A percentile compares a stretch with the other conserved stretches of the same genome.
Conservation (phyloP, 2,797 vertebrate species). For the Galagoides demidoff region DNA sequence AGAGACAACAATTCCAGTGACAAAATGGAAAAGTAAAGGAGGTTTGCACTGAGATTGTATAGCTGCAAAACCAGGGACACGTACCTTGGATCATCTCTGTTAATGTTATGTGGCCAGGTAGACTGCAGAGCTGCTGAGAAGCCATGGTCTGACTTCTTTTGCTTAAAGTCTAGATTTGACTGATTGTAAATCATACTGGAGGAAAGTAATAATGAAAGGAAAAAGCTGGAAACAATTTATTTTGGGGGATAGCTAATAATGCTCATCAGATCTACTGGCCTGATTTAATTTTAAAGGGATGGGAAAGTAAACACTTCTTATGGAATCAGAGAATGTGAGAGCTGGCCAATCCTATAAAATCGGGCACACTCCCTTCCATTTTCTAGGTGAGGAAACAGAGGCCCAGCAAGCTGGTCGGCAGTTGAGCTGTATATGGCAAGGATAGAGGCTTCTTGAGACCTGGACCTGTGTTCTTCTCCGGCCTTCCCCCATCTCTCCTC, state of each 20-base stretch:
- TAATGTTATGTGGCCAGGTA: neutral
- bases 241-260: neutral
- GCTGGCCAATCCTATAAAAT: neutral
- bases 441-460: neutral
- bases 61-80: neutral
- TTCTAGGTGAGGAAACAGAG: neutral
- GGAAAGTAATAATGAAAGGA: neutral
- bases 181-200: neutral
- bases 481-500: neutral
- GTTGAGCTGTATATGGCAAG: neutral
- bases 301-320: neutral
- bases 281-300: neutral
- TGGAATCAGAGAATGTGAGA: neutral
- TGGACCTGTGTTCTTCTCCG: neutral
- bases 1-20: neutral
- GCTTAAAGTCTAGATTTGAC: neutral
- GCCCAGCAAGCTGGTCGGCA: neutral
- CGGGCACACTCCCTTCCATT: neutral
- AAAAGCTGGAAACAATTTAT: neutral
- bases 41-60: neutral
- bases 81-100: neutral
- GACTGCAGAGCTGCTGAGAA: neutral
- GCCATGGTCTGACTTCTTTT: neutral
- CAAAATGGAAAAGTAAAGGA: neutral
- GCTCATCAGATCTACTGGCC: neutral